phyloP scores from a whole-genome alignment of 2,113 vertebrate genomes.

The Pelobates fuscus region DNA sequence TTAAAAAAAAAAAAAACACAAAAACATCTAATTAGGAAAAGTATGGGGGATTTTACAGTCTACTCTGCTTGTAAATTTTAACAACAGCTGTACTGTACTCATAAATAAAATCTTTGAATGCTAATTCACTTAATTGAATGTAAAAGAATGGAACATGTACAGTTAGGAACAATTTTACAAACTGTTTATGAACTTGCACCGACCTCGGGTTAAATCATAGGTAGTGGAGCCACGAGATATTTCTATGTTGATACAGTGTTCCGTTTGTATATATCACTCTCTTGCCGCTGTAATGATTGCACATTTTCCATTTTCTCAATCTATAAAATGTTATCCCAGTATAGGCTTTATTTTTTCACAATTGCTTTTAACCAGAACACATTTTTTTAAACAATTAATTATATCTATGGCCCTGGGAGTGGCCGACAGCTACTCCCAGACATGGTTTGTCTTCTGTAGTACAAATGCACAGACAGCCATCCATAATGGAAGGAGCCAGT shows the following conservation, averaged over 20 bases:
- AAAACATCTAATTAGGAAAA: background rate
- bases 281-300: background rate
- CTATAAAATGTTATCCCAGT: background rate
- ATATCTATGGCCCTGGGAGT: conserved; percentile 2
- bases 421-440: background rate
- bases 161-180: background rate
- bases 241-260: conserved; percentile 22
- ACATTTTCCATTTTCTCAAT: background rate
- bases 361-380: background rate
- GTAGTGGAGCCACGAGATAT: conserved; percentile 24
- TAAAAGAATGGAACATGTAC: background rate
- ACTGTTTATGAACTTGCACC: background rate
- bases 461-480: background rate
- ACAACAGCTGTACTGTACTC: background rate
- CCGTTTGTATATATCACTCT: background rate
- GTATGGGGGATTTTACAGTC: background rate
- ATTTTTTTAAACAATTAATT: background rate
- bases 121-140: background rate
- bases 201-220: conserved; percentile 2
- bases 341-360: conserved; percentile 1
- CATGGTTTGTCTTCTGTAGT: background rate
- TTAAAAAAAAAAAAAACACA: no score
- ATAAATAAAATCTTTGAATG: background rate
- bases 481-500: conserved; percentile 5
- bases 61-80: conserved; percentile 2